phyloP scores from a whole-genome alignment of 2,797 vertebrate species.

The Coranthus polyacanthus region DNA sequence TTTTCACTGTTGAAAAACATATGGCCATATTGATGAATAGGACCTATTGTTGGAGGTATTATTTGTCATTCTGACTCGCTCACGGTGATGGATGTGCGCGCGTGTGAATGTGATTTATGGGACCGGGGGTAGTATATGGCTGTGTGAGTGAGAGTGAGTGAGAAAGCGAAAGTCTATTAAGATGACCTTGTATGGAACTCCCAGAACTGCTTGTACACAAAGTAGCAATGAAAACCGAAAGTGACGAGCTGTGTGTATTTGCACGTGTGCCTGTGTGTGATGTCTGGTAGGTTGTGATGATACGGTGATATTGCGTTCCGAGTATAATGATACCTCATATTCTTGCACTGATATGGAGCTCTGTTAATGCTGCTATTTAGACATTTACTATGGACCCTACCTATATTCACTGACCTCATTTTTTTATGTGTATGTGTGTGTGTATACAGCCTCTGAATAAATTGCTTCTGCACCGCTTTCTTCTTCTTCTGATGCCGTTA shows the following conservation, averaged over 20 bases:
- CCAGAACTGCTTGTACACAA: conserved; percentile 32
- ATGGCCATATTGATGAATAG: conserved; percentile 71
- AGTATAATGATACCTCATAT: conserved; percentile 2
- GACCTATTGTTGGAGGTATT: conserved; percentile 65
- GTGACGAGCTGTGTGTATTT: conserved; percentile 30
- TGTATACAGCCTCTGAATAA: conserved; percentile 3
- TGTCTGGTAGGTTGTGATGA: conserved; percentile 15
- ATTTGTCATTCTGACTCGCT: conserved; percentile 72
- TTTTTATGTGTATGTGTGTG: background rate
- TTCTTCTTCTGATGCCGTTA: background rate
- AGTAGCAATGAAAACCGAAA: conserved; percentile 52
- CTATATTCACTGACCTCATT: conserved; percentile 31
- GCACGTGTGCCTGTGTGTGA: conserved; percentile 26
- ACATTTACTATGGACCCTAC: conserved; percentile 54
- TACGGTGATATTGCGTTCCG: conserved; percentile 3
- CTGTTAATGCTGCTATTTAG: conserved; percentile 45
- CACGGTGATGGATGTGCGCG: conserved; percentile 69
- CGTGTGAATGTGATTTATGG: conserved; percentile 70
- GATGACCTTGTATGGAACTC: conserved; percentile 73
- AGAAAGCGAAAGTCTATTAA: conserved; percentile 67
- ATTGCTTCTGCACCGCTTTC: conserved; percentile 4
- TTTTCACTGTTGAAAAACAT: conserved; percentile 60
- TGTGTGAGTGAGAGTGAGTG: conserved; percentile 50
- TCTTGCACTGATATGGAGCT: conserved; percentile 1
- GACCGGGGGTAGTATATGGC: conserved; percentile 25